Evolutionary conservation across 1,140 invertebrate species (phyloP).

Genomic region (Himalopsyche phryganea): DNA sequence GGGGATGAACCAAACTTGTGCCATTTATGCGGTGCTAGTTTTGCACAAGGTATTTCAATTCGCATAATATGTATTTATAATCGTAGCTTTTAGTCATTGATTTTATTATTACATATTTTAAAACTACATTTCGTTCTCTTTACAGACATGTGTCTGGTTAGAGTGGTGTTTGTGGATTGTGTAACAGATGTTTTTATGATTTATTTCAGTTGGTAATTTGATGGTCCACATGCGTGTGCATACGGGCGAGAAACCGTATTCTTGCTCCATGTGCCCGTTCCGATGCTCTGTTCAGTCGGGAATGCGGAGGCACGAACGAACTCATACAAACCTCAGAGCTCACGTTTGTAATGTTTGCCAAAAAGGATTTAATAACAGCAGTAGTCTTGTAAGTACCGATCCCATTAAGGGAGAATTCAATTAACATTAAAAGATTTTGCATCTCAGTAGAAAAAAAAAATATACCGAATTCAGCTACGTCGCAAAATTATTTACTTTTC

Average conservation of each 20-base stretch:
- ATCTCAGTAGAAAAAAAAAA: no score
- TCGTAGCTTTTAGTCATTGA: no score
- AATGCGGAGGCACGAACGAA: slow-evolving; percentile 22
- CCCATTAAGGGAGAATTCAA: no score
- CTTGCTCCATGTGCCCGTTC: slow-evolving; percentile 50
- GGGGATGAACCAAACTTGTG: slow-evolving; percentile 24
- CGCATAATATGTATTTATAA: no score
- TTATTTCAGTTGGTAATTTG: slow-evolving; percentile 30
- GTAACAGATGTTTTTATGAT: no score
- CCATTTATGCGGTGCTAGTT: slow-evolving; percentile 26
- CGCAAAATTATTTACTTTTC: no score
- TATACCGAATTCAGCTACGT: no score
- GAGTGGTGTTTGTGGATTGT: no score
- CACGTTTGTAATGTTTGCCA: slow-evolving; percentile 25
- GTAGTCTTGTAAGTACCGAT: slow-evolving; percentile 30
- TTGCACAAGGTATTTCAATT: slow-evolving; percentile 28
- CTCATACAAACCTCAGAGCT: slow-evolving; percentile 17
- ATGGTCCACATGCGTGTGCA: slow-evolving; percentile 41
- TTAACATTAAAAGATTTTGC: no score
- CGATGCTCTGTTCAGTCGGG: slow-evolving; percentile 29
- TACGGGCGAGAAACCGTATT: slow-evolving; percentile 55
- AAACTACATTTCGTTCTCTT: no score
- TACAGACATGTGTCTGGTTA: no score
- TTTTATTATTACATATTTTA: no score
- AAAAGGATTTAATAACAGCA: slow-evolving; percentile 26